Conservation (phyloP, 2,797 vertebrate genomes). For the Myotis planiceps region DNA sequence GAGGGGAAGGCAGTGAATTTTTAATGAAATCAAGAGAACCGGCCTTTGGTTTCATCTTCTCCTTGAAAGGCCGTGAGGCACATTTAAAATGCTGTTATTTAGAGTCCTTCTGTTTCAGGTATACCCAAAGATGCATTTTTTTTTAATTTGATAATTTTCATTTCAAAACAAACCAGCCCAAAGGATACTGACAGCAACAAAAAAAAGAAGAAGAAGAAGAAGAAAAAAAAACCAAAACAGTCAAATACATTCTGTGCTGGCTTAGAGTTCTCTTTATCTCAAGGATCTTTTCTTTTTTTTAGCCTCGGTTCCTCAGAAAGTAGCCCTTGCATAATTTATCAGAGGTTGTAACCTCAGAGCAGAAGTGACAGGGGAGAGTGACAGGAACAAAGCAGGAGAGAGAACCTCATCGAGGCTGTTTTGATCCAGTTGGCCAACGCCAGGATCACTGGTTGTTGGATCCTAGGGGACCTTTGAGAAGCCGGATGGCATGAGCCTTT, state of each 20-base stretch:
- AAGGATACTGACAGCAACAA: background rate
- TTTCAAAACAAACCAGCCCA: background rate
- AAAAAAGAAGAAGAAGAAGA: background rate
- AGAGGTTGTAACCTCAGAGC: background rate
- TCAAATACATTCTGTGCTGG: background rate
- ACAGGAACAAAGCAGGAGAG: background rate
- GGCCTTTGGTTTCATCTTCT: background rate
- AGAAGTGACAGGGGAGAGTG: background rate
- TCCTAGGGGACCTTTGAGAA: background rate
- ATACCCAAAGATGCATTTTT: background rate
- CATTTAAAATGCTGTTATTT: background rate
- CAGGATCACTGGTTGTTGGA: no score
- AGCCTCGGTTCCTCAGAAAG: background rate
- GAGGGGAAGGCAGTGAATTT: background rate
- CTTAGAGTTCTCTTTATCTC: background rate
- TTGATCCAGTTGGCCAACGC: background rate
- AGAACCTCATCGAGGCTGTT: background rate
- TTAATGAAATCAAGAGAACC: slow-evolving; percentile 7
- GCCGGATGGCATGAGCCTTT: background rate
- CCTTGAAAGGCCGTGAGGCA: background rate
- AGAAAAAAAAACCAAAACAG: background rate
- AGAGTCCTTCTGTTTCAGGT: background rate
- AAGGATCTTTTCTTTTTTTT: background rate
- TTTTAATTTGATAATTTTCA: background rate
- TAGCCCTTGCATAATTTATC: background rate